Evolutionary conservation across 2,888 invertebrate genomes (phyloP), one percentile per base, ranked within the genome.

Genomic region (Odontocerum albicorne): DNA sequence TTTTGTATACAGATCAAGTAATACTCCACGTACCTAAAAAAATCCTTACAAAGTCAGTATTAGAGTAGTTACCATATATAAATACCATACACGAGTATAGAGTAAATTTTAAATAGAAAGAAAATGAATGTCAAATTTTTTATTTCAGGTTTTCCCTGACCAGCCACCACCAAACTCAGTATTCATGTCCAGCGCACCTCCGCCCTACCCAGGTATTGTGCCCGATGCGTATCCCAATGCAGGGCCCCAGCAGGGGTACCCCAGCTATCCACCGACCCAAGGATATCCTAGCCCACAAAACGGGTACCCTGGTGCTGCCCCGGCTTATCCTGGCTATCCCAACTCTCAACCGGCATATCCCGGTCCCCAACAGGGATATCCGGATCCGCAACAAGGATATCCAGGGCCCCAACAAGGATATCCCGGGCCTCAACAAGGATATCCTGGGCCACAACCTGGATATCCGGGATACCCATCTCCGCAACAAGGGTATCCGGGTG

Each of bases 171-270:
- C 88, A 21, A 89, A 90, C 71, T 85, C 87, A 16, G 95, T 96
- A 19, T 96, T 86, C 71, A 90, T 93, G 81, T 90, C 89, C 39
- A 89, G 92, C 70, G 90, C 85, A 70, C 96, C 96, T 19, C 96
- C 96, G 40, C 96, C 96, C 2, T 96, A 96, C 74, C 95, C 96
- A 12, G 96, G 96, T 54, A 87, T 96, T 59, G 57, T 62, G 52
- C 27, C 55, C 31, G 64, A 42, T 20, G 62, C 67, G 36, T 66
- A 67, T 55, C 62, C 65, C 27, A 55, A 53, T 39, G 67, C 67
- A 42, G 59, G 62, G 10, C 62, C 64, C 6, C 66, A 66, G 44
- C 62, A 63, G 57, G 65, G 56, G 51, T 63, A 8, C 33, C 63
- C 67, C 4, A 75, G 74, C 35, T 72, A 72, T 3, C 63, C 71